Base-by-base conservation (phyloP, 2,113 vertebrate genomes). In the Coryphaenoides rupestris region DNA sequence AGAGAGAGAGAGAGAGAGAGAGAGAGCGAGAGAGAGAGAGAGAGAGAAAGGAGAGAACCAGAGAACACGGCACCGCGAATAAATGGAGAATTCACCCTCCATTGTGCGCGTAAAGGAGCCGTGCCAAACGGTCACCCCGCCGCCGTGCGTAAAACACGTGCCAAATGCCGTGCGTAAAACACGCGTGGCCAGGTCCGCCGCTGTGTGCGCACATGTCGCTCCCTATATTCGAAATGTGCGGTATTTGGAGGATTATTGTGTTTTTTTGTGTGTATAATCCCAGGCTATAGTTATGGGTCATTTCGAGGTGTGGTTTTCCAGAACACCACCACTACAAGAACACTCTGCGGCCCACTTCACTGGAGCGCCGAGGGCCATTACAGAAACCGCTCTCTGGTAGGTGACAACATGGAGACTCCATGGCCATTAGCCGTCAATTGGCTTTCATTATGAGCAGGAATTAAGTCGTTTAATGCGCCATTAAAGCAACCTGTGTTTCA, bases 11-110 rank as follows among this genome's bases (percentile, higher is more conserved):
- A 81, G 76, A 19, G 61, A 52, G n/a, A n/a, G n/a, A n/a, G n/a
- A n/a, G n/a, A n/a, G n/a, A n/a, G n/a, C n/a, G 73, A 67, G 72
- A 76, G 63, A 66, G 80, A 84, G 72, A 81, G 76, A 19, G 61
- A 52, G n/a, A 73, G 71, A 70, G 77, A 61, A 78, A 76, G 73
- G 72, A 28, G 71, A 74, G 76, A 79, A 6, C 83, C 70, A 69
- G 74, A 82, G 81, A 85, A 78, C 55, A 82, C 69, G 76, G 72
- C 71, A 69, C 66, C 66, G 71, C 7, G 63, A 79, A 75, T 77
- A 81, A 73, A 33, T 19, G 26, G 6, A 59, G 57, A 16, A 75
- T 69, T 78, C 75, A 82, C 72, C 75, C 64, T 69, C 46, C 60
- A 60, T 59, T 60, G 69, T 72, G 58, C 67, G n/a, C 3, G 49